A percentile compares a stretch with the other conserved stretches of the same genome.
Conservation (phyloP, 2,797 vertebrate genomes). For the Malacoctenus gilli region DNA sequence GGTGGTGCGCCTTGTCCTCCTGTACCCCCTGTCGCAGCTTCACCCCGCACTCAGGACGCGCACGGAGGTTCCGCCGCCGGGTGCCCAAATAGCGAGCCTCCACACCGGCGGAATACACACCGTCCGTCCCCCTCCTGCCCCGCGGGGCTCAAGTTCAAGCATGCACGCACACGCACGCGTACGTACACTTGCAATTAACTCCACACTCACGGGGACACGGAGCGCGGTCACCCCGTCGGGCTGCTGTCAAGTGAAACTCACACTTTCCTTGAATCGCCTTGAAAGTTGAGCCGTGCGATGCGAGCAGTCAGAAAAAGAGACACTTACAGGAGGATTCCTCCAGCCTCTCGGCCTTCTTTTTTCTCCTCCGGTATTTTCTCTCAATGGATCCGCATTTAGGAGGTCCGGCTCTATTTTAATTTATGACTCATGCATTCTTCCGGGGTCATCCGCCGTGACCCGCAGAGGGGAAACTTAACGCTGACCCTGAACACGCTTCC, state of each 20-base stretch:
- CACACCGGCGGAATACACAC: background rate
- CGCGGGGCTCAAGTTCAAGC: conserved; percentile 30
- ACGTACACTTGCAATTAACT: conserved; percentile 19
- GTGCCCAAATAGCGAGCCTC: conserved; percentile 6
- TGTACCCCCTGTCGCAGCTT: conserved; percentile 57
- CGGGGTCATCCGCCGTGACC: conserved; percentile 88
- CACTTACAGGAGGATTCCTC: conserved; percentile 17
- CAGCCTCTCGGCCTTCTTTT: conserved; percentile 6
- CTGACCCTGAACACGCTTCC: conserved; percentile 53
- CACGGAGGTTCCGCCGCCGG: conserved; percentile 9
- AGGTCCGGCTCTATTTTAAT: conserved; percentile 84
- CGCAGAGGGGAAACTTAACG: conserved; percentile 79
- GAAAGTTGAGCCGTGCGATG: background rate
- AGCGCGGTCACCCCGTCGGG: background rate
- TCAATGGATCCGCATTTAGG: conserved; percentile 81
- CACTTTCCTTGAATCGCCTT: background rate
- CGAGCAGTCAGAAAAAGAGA: background rate
- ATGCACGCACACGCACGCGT: no score
- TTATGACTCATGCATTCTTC: conserved; percentile 90
- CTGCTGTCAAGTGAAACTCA: conserved; percentile 1
- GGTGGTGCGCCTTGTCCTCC: conserved; percentile 62
- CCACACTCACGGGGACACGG: background rate
- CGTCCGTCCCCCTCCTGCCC: background rate
- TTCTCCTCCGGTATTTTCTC: conserved; percentile 84
- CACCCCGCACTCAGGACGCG: conserved; percentile 27